Percentiles rank a stretch among this genome's conserved stretches.
Evolutionary conservation across 2,888 invertebrate species (phyloP).

Genomic region (Andrena fulva): DNA sequence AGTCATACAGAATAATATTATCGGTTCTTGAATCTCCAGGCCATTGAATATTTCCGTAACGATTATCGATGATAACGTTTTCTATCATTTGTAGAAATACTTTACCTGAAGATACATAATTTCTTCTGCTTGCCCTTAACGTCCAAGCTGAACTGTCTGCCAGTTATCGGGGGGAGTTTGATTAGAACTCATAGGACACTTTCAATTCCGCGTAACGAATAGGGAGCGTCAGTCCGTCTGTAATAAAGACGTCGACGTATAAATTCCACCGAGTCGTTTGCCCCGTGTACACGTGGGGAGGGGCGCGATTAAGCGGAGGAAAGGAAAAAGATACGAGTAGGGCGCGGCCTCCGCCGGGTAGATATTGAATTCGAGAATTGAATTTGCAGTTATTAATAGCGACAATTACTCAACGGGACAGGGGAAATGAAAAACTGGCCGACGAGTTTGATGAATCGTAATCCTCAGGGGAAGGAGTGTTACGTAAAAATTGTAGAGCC

Average conservation of each 20-base stretch:
- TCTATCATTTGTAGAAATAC: not conserved
- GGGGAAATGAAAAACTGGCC: conserved; percentile 35
- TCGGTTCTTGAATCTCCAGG: not conserved
- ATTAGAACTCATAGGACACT: conserved; percentile 12
- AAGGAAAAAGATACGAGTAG: conserved; percentile 45
- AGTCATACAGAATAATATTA: too few relatives aligned
- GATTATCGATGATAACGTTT: not conserved
- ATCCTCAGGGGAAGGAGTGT: not conserved
- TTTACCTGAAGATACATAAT: not conserved
- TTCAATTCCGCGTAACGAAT: conserved; percentile 43
- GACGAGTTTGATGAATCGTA: conserved; percentile 60
- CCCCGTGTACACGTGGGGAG: conserved; percentile 21
- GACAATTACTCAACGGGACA: conserved; percentile 68
- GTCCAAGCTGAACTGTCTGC: too few relatives aligned
- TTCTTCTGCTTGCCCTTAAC: not conserved
- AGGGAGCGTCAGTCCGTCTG: conserved; percentile 27
- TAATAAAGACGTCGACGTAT: conserved; percentile 42
- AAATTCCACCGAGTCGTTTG: conserved; percentile 30
- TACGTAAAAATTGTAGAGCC: conserved; percentile 51
- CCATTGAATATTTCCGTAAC: not conserved
- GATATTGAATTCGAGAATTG: conserved; percentile 71
- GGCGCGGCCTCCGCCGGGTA: conserved; percentile 46
- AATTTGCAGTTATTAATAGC: conserved; percentile 71
- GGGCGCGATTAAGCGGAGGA: conserved; percentile 57
- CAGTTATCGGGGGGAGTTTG: not conserved